These are phyloP conservation scores for Diploptera punctata DNA, from an alignment of 2,888 invertebrate species.

Conservation along the genomic window DNA sequence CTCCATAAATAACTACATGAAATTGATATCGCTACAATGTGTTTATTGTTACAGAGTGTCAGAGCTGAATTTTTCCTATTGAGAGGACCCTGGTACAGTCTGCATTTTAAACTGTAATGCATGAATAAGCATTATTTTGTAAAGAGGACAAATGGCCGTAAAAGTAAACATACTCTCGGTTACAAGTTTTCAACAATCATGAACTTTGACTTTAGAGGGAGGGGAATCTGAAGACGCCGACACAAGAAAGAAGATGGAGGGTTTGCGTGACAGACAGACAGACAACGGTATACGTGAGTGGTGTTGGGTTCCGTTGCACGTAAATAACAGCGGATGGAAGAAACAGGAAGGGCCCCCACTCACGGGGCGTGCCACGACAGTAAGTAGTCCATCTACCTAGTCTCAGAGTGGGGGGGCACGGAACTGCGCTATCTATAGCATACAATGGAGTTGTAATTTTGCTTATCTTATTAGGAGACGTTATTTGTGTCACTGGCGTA, in stretches of 20 bases:
- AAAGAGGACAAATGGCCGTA: too few species aligned
- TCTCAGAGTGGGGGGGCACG: neutral
- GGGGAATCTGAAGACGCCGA: neutral
- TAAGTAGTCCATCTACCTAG: conserved; percentile 17
- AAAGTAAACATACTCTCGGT: too few species aligned
- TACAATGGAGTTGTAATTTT: neutral
- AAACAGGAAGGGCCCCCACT: conserved; percentile 2
- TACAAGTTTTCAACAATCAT: too few species aligned
- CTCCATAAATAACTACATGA: too few species aligned
- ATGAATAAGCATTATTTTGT: too few species aligned
- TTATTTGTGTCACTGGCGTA: too few species aligned
- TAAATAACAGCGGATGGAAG: conserved; percentile 22
- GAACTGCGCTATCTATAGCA: conserved; percentile 1
- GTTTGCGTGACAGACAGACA: conserved; percentile 17
- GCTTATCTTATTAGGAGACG: neutral
- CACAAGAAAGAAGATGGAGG: neutral
- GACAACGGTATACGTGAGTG: conserved; percentile 11
- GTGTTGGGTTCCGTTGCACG: conserved; percentile 17
- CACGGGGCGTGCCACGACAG: neutral
- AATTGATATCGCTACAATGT: too few species aligned
- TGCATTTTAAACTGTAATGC: too few species aligned
- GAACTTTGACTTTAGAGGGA: too few species aligned
- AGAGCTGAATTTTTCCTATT: too few species aligned
- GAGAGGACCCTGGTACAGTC: too few species aligned
- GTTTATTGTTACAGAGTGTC: too few species aligned